Base-by-base conservation (phyloP, 2,113 vertebrate species). In the Corvus cornix region DNA sequence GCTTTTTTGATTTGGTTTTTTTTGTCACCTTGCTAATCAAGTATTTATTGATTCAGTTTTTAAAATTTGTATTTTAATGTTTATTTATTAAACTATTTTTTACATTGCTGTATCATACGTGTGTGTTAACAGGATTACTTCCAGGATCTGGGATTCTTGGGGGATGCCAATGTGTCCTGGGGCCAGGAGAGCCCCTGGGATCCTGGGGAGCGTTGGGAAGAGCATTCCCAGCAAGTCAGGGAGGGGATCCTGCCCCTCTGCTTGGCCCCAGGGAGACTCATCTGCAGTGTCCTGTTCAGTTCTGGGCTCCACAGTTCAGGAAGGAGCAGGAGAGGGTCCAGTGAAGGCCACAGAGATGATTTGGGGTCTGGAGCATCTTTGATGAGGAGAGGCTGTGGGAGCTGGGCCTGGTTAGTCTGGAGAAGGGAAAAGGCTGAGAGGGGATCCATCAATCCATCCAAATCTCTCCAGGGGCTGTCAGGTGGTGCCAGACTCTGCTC, bases 101-200 rank as follows among this genome's bases (percentile, higher is more conserved):
- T 16, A 4, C 14, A 20, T 56, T 21, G 3, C n/a, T 58, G 56
- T 33, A 31, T 28, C 24, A 37, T 30, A 4, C 3, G 46, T 73
- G 11, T 87, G 69, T 52, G 63, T 67, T 67, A 74, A 63, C 35
- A 66, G 87, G 82, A 93, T 93, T 90, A 60, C 84, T 93, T 56
- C 70, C 66, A 81, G 69, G 60, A 81, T 30, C 69, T 77, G 48
- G 16, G 21, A 35, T 43, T 37, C 26, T 6, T 59, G 64, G 18
- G 21, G 64, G 53, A 16, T 49, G 14, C 11, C 52, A 30, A 53
- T 19, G 44, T 31, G 67, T n/a, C 19, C 66, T 35, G 66, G 41
- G 51, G 35, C 49, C 33, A 12, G 77, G 20, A 46, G 77, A 46
- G n/a, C 17, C 52, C n/a, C 7, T 53, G 49, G 49, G 76, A 18